Evolutionary conservation across 2,888 invertebrate species (phyloP).

Genomic region (Drosophila rubida): DNA sequence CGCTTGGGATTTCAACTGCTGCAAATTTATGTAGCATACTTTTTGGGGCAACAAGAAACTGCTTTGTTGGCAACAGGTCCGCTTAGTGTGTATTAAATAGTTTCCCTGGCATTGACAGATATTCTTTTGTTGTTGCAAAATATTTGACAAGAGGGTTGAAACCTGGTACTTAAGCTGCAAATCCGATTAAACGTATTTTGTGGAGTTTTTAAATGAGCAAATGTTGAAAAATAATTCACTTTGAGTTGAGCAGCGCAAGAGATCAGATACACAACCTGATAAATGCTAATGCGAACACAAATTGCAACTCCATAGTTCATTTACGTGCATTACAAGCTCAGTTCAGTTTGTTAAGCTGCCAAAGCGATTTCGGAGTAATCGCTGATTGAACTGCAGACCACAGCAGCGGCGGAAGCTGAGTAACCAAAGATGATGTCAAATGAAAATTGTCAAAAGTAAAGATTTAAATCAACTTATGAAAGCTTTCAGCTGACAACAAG

Average conservation of each 20-base stretch:
- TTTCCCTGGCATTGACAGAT: neutral
- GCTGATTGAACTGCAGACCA: neutral
- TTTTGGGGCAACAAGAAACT: neutral
- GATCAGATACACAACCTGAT: too few relatives aligned
- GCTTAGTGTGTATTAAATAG: neutral
- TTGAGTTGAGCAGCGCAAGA: too few relatives aligned
- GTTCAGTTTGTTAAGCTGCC: neutral
- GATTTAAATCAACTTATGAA: conserved; percentile 76
- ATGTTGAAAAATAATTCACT: too few relatives aligned
- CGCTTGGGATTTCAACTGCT: too few relatives aligned
- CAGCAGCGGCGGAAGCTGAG: conserved; percentile 1
- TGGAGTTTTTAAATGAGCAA: too few relatives aligned
- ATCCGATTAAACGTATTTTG: neutral
- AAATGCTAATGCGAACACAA: too few relatives aligned
- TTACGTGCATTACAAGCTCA: too few relatives aligned
- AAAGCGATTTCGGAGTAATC: neutral
- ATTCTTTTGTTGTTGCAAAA: neutral
- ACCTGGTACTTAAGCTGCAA: neutral
- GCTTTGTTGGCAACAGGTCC: neutral
- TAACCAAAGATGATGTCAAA: conserved; percentile 31
- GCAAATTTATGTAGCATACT: neutral
- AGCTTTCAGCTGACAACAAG: conserved; percentile 54
- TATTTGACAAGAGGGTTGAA: neutral
- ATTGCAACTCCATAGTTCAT: too few relatives aligned
- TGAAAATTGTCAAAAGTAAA: conserved; percentile 48